A percentile compares a stretch with the other conserved stretches of the same genome.
These are phyloP conservation scores for Alviniconcha strummeri DNA, from an alignment of 2,888 invertebrate species.

Conservation along the genomic window DNA sequence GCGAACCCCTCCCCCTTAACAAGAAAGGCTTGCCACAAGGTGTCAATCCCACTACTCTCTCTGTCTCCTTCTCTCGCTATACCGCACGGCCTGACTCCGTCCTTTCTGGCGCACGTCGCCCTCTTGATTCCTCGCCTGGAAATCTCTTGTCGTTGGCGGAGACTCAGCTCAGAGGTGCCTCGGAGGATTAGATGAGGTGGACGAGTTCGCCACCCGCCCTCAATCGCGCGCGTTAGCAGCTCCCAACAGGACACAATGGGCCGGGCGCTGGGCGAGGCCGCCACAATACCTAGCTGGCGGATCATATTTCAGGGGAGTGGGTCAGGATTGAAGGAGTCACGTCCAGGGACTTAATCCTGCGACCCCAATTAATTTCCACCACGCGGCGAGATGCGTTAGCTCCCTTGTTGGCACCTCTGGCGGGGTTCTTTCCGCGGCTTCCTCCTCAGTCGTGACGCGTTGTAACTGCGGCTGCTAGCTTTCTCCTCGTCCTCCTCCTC, in stretches of 20 bases:
- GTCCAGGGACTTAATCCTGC: conserved; percentile 30
- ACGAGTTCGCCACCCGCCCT: not conserved
- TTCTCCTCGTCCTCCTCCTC: not conserved
- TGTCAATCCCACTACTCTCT: no score
- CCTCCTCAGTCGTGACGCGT: not conserved
- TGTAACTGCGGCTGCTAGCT: not conserved
- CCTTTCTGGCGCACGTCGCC: not conserved
- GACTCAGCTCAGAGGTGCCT: not conserved
- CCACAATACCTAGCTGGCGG: not conserved
- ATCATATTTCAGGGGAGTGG: conserved; percentile 10
- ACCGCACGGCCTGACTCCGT: not conserved
- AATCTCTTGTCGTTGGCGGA: conserved; percentile 2
- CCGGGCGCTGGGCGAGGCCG: not conserved
- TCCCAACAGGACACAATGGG: not conserved
- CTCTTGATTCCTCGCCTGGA: conserved; percentile 2
- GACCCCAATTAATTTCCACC: conserved; percentile 36
- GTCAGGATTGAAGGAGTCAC: conserved; percentile 20
- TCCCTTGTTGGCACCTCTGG: no score
- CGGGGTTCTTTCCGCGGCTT: not conserved
- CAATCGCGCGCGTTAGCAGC: not conserved
- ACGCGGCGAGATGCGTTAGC: not conserved
- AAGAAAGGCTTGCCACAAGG: no score
- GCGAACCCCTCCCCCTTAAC: no score
- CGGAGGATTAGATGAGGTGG: not conserved
- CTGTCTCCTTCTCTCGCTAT: no score